These are phyloP conservation scores for Anguilla anguilla DNA, from an alignment of 2,797 vertebrate species.

Conservation along the genomic window DNA sequence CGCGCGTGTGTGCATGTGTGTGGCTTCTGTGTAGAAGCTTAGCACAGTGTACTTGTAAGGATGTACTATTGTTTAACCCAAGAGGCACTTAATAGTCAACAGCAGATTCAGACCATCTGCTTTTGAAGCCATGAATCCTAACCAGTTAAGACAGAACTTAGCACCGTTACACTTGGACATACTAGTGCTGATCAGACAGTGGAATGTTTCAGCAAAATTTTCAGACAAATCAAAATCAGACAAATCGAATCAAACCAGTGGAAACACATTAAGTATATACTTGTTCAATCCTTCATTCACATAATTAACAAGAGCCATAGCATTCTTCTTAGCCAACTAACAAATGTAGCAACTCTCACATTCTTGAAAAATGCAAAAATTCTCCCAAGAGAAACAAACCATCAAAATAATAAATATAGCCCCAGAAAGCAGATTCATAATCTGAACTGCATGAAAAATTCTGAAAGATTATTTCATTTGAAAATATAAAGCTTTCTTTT, in stretches of 20 bases:
- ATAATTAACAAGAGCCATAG: neutral
- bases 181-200: neutral
- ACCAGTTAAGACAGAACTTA: slow-evolving; percentile 42
- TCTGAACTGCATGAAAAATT: too few species aligned
- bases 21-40: neutral
- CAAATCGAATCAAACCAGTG: neutral
- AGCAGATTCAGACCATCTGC: neutral
- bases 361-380: neutral
- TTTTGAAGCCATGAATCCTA: slow-evolving; percentile 31
- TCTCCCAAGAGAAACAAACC: neutral
- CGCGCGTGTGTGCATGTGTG: neutral
- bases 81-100: slow-evolving; percentile 58
- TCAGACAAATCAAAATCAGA: neutral
- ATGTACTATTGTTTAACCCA: slow-evolving; percentile 19
- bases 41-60: neutral
- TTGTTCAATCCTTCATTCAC: neutral
- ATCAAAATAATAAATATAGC: neutral
- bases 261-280: neutral
- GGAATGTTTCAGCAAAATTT: neutral
- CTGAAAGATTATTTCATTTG: neutral
- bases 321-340: neutral
- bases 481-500: neutral
- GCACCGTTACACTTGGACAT: neutral
- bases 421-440: neutral
- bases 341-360: neutral